A percentile compares a stretch with the other conserved stretches of the same genome.
These are phyloP conservation scores for Gracilinanus agilis DNA, from an alignment of 2,113 vertebrate species.

Conservation along the genomic window DNA sequence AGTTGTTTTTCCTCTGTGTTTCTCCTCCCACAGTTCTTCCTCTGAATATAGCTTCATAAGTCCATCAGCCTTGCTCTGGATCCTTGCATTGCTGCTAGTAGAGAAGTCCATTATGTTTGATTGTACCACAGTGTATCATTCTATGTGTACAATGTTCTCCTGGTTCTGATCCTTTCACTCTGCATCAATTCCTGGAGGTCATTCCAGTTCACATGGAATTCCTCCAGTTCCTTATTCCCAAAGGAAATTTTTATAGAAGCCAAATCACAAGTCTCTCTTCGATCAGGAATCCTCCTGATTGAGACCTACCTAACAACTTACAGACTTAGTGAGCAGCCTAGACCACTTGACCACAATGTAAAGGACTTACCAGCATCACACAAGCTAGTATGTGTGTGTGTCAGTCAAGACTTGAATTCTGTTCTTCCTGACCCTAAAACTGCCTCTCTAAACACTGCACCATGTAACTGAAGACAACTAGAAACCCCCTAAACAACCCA, in stretches of 20 bases:
- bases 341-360: neutral
- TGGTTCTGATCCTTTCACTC: too few relatives aligned
- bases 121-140: too few relatives aligned
- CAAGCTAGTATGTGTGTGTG: neutral
- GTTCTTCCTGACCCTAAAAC: neutral
- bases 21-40: too few relatives aligned
- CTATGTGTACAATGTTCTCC: too few relatives aligned
- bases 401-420: neutral
- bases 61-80: too few relatives aligned
- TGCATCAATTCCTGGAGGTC: too few relatives aligned
- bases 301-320: neutral
- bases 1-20: too few relatives aligned
- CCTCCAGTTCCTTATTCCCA: too few relatives aligned
- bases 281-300: neutral
- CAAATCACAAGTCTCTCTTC: neutral
- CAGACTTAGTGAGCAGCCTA: neutral
- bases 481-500: neutral
- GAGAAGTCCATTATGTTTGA: too few relatives aligned
- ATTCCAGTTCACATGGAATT: too few relatives aligned
- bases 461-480: neutral
- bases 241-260: neutral
- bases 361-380: neutral
- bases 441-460: neutral
- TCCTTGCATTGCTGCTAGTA: too few relatives aligned
- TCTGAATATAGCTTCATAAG: too few relatives aligned